Percentiles rank a stretch among this genome's conserved stretches.
phyloP scores from a whole-genome alignment of 1,140 invertebrate genomes.

The Branchinecta lynchi region DNA sequence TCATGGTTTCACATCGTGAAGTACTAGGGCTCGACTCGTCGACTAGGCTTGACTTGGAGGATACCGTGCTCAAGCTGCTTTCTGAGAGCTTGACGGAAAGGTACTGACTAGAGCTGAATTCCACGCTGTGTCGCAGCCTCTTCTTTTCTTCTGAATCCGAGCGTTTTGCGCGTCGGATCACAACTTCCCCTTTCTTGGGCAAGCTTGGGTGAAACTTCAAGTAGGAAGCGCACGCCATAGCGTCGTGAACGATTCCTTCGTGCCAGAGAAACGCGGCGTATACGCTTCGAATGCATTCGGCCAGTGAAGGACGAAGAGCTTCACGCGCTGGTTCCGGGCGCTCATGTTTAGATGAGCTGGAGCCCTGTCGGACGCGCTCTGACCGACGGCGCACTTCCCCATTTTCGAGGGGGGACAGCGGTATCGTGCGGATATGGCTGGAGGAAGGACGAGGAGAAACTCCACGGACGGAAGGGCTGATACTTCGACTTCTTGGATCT shows the following conservation, averaged over 20 bases:
- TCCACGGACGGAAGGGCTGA: constrained; percentile 18
- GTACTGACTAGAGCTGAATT: constrained; percentile 64
- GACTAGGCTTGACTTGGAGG: constrained; percentile 10
- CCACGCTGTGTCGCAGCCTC: constrained; percentile 65
- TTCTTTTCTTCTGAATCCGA: constrained; percentile 28
- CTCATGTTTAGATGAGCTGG: constrained; percentile 19
- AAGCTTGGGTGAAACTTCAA: constrained; percentile 83
- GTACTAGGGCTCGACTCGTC: not conserved
- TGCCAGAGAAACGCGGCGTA: constrained; percentile 96
- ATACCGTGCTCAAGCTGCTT: constrained; percentile 16
- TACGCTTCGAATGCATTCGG: constrained; percentile 76
- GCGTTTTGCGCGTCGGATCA: constrained; percentile 38
- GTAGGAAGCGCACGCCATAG: constrained; percentile 91
- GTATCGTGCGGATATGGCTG: not conserved
- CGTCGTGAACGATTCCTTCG: constrained; percentile 90
- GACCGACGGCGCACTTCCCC: not conserved
- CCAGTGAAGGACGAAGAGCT: constrained; percentile 78
- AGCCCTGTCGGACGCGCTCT: constrained; percentile 23
- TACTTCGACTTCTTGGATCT: not conserved
- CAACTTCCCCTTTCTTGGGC: constrained; percentile 60
- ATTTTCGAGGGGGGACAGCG: not conserved
- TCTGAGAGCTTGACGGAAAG: constrained; percentile 12
- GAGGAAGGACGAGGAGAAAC: not conserved
- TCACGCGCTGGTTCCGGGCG: constrained; percentile 45
- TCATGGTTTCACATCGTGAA: constrained; percentile 10